Evolutionary conservation across 2,888 invertebrate genomes (phyloP).

Genomic region (Galerucella pusilla): DNA sequence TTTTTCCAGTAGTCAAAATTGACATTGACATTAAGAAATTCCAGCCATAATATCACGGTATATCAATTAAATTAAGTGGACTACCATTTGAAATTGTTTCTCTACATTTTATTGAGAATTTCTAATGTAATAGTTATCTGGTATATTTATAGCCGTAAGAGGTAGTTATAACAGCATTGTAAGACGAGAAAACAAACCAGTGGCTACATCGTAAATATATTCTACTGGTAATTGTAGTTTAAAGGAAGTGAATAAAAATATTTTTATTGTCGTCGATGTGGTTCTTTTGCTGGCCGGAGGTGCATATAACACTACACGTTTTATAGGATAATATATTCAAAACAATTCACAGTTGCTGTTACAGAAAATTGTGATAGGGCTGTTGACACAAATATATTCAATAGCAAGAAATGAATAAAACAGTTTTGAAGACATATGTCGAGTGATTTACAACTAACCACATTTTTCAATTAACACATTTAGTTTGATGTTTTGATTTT

Average conservation of each 20-base stretch:
- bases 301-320: neutral
- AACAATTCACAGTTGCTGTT: neutral
- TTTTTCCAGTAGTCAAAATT: too few relatives aligned
- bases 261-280: neutral
- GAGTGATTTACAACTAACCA: neutral
- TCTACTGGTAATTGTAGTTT: conserved; percentile 3
- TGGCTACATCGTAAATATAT: conserved; percentile 6
- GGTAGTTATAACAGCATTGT: neutral
- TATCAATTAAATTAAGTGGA: too few relatives aligned
- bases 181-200: neutral
- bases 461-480: too few relatives aligned
- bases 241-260: neutral
- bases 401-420: neutral
- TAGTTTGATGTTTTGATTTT: too few relatives aligned
- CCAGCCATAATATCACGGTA: too few relatives aligned
- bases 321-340: neutral
- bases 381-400: neutral
- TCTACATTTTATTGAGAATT: too few relatives aligned
- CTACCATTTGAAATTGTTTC: too few relatives aligned
- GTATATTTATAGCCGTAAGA: neutral
- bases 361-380: neutral
- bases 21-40: too few relatives aligned
- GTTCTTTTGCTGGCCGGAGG: neutral
- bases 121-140: too few relatives aligned
- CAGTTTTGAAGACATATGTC: neutral